A percentile compares a stretch with the other conserved stretches of the same genome.
These are phyloP conservation scores for Crossaster papposus DNA, from an alignment of 53 echinoderm and acorn worm genomes.

Conservation along the genomic window DNA sequence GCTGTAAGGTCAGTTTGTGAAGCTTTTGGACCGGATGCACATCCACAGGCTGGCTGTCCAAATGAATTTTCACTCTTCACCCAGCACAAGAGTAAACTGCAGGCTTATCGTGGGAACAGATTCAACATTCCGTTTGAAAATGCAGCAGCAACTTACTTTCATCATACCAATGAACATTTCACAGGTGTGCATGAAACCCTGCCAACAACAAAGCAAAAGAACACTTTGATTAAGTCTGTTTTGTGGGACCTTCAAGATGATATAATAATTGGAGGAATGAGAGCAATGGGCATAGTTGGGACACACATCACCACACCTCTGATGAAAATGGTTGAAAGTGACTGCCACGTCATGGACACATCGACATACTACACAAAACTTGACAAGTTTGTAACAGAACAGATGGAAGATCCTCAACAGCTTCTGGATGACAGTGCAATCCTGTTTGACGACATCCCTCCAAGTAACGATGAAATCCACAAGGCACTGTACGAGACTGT, in stretches of 20 bases:
- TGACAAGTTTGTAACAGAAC: conserved; percentile 3
- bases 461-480: conserved; percentile 6
- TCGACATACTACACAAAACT: conserved; percentile 43
- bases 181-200: conserved; percentile 35
- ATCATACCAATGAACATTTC: conserved; percentile 23
- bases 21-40: conserved; percentile 64
- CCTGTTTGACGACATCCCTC: conserved; percentile 4
- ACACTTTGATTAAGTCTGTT: conserved; percentile 56
- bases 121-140: conserved; percentile 70
- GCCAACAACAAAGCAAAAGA: conserved; percentile 21
- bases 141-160: conserved; percentile 54
- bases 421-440: conserved; percentile 32
- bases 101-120: conserved; percentile 63
- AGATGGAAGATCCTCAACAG: conserved; percentile 49
- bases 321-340: conserved; percentile 65
- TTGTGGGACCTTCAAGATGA: conserved; percentile 64
- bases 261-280: conserved; percentile 59
- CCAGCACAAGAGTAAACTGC: conserved; percentile 43
- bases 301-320: conserved; percentile 54
- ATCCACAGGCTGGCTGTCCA: conserved; percentile 60
- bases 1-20: conserved; percentile 58
- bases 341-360: conserved; percentile 39
- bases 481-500: conserved; percentile 7
- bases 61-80: conserved; percentile 58
- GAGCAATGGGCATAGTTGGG: conserved; percentile 69